Conservation (phyloP, 2,797 vertebrate species). For the Gambusia yucatana region DNA sequence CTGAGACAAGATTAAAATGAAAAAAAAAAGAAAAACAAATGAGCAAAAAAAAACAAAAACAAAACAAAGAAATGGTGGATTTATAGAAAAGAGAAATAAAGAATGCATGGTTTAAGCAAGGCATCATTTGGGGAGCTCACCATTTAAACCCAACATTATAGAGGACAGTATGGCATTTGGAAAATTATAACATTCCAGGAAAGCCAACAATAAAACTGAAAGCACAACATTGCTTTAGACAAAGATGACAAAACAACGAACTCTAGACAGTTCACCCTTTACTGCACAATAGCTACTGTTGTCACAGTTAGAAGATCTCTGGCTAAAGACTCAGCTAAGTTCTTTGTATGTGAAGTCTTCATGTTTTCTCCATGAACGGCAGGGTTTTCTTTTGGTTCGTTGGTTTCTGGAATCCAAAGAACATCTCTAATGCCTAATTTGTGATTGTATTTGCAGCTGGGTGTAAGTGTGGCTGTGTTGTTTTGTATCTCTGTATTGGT, state of each 20-base stretch:
- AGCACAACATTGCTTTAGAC: neutral
- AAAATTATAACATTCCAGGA: neutral
- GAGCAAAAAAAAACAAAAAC: neutral
- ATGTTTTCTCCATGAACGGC: neutral
- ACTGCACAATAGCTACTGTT: neutral
- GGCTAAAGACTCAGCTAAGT: neutral
- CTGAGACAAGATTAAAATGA: neutral
- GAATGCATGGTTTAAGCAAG: neutral
- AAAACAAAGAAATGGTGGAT: neutral
- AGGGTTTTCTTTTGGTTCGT: neutral
- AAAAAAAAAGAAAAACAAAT: neutral
- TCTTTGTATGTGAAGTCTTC: neutral
- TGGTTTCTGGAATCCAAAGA: neutral
- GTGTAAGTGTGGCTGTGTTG: neutral
- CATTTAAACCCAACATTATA: conserved; percentile 2
- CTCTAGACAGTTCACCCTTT: neutral
- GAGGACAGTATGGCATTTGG: neutral
- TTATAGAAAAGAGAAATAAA: neutral
- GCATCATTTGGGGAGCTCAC: neutral
- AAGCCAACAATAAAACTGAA: conserved; percentile 1
- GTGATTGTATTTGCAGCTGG: neutral
- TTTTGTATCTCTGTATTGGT: neutral
- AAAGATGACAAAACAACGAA: neutral
- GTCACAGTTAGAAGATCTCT: neutral
- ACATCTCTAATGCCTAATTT: neutral